A percentile compares a stretch with the other conserved stretches of the same genome.
phyloP scores from a whole-genome alignment of 2,888 invertebrate genomes.

The Stenchaetothrips biformis region DNA sequence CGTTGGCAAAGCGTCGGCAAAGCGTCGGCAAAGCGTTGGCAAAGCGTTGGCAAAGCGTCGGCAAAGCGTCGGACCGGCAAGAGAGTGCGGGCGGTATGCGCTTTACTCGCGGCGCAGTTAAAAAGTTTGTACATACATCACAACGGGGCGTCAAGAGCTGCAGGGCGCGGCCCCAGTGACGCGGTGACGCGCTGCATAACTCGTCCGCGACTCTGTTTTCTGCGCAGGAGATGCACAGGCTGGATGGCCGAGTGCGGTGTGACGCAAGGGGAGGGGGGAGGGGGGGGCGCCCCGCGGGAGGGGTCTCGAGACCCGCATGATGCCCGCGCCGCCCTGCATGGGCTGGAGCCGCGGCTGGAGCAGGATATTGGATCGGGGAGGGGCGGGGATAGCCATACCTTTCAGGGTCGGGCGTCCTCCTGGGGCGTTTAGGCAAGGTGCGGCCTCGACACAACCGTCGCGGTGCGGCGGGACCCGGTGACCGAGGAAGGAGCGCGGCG shows the following conservation, averaged over 20 bases:
- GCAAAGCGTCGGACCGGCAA: neutral
- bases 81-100: neutral
- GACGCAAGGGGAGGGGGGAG: neutral
- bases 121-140: constrained; percentile 16
- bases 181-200: too few species aligned
- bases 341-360: neutral
- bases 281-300: neutral
- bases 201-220: too few species aligned
- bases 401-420: neutral
- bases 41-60: neutral
- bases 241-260: neutral
- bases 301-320: neutral
- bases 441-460: neutral
- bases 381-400: neutral
- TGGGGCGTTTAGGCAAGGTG: neutral
- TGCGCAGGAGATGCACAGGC: neutral
- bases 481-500: neutral
- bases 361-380: neutral
- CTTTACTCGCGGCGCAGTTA: constrained; percentile 13
- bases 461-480: neutral
- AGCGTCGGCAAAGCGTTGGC: neutral
- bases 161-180: too few species aligned
- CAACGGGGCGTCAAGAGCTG: neutral
- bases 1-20: too few species aligned
- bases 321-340: neutral